Base-by-base conservation (phyloP, 2,113 vertebrate genomes). In the Eubucco bourcierii region DNA sequence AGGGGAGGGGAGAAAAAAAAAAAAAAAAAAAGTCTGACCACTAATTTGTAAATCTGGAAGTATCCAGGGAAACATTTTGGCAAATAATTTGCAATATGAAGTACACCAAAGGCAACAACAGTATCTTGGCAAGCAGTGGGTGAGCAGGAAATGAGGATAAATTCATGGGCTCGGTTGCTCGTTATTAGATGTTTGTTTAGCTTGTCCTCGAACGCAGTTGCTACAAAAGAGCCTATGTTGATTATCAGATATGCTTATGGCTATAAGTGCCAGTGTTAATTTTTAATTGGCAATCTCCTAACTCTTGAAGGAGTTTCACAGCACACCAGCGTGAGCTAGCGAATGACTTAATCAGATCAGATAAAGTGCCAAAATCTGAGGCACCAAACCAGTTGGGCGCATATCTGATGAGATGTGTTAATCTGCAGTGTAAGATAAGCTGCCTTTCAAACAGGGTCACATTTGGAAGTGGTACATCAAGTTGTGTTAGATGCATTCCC, bases 361-460 rank as follows among this genome's bases (percentile, higher is more conserved):
- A 81, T 95, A 55, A 96, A 90, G 94, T 90, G 90, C 94, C 89
- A 96, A 93, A 95, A 92, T 71, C 82, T 10, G 80, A 93, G 83
- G 83, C 91, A 88, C 83, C 61, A 21, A 89, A 91, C 84, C 81
- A 91, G 90, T 72, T 92, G 87, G 79, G 80, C 2, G 3, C 83
- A 34, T 91, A 93, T 95, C 94, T 95, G 88, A 95, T 89, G 92
- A 81, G 93, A 96, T 94, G 90, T 93, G 91, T 88, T 91, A 94
- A 94, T 93, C 88, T 95, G 84, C 7, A 33, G 81, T 95, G 87
- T 95, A 94, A 93, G 41, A 93, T 93, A 95, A 95, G 63, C 82
- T 89, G 91, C 82, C 81, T 96, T 94, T 84, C 93, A 95, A 81
- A 92, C 21, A 59, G 93, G 79, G 88, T 90, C 82, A 68, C 87